phyloP scores from a whole-genome alignment of 1,140 invertebrate species.

The Drosophila hydei region DNA sequence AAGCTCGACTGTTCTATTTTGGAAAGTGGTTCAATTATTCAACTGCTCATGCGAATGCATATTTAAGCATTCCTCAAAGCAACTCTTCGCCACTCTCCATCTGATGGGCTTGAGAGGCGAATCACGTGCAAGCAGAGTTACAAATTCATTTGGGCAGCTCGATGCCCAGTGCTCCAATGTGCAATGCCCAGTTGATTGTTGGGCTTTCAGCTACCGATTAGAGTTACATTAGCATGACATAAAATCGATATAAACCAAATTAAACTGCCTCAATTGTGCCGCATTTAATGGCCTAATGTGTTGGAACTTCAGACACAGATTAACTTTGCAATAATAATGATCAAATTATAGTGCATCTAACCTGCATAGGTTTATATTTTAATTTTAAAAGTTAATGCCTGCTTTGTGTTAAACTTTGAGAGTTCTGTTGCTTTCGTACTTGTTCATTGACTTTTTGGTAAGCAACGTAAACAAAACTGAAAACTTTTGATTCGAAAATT shows the following conservation, averaged over 20 bases:
- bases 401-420: not conserved
- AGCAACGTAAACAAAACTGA: not conserved
- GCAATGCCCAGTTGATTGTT: slow-evolving; percentile 29
- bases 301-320: not conserved
- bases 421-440: not conserved
- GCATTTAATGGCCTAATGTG: not conserved
- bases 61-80: slow-evolving; percentile 38
- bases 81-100: not conserved
- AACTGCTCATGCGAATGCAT: slow-evolving; percentile 59
- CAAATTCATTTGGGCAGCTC: slow-evolving; percentile 33
- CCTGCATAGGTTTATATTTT: too few species aligned
- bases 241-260: slow-evolving; percentile 62
- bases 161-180: not conserved
- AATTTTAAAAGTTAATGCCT: too few species aligned
- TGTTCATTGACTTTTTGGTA: not conserved
- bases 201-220: slow-evolving; percentile 10
- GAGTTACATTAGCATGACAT: slow-evolving; percentile 49
- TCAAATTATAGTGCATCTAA: not conserved
- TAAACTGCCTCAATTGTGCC: slow-evolving; percentile 6
- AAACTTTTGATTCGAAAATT: not conserved
- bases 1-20: slow-evolving; percentile 38
- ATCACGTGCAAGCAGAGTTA: slow-evolving; percentile 36
- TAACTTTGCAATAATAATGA: not conserved
- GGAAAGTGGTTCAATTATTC: slow-evolving; percentile 60
- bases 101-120: slow-evolving; percentile 20